Conservation (phyloP, 2,797 vertebrate species). For the Danio choprae region DNA sequence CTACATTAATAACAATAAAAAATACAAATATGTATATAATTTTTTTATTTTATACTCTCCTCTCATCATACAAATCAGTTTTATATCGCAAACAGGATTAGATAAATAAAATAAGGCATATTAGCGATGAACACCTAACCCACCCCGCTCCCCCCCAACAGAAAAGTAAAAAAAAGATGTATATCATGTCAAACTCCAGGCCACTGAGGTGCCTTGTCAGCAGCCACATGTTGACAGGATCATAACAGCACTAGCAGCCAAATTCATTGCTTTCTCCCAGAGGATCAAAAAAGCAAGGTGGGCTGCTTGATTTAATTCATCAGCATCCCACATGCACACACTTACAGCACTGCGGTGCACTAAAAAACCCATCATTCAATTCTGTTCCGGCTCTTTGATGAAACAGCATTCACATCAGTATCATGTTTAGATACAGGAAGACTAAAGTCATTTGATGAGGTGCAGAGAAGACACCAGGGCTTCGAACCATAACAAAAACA, state of each 20-base stretch:
- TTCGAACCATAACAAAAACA: not conserved
- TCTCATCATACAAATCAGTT: not conserved
- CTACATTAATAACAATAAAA: no score
- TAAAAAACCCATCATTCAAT: conserved; percentile 30
- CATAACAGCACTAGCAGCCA: not conserved
- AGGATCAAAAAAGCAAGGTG: conserved; percentile 35
- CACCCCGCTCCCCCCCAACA: no score
- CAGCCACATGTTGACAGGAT: not conserved
- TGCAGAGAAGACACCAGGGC: not conserved
- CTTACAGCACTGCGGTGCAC: not conserved
- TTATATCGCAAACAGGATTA: no score
- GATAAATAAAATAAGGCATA: not conserved
- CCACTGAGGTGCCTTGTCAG: not conserved
- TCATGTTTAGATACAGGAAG: conserved; percentile 15
- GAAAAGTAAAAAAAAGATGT: not conserved
- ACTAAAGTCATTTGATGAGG: conserved; percentile 16
- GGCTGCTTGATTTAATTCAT: conserved; percentile 30
- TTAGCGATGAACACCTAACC: not conserved
- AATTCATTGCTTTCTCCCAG: not conserved
- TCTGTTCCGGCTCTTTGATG: conserved; percentile 3
- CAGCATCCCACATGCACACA: conserved; percentile 30
- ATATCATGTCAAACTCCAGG: not conserved
- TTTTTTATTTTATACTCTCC: not conserved
- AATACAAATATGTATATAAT: not conserved
- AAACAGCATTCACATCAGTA: conserved; percentile 30